These are phyloP conservation scores for Coturnix japonica DNA, from an alignment of 2,113 vertebrate genomes.

Conservation along the genomic window DNA sequence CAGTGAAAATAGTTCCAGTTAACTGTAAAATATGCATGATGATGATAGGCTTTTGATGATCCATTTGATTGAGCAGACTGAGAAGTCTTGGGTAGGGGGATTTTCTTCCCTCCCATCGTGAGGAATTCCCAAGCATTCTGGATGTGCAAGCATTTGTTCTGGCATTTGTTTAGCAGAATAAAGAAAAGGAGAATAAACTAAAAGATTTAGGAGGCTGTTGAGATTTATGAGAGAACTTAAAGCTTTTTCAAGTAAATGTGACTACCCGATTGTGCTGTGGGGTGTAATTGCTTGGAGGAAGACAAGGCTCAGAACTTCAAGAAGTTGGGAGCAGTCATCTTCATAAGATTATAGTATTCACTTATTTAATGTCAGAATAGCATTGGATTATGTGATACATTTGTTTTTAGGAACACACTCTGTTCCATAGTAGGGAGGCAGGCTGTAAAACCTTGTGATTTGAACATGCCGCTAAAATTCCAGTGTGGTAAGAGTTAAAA, in stretches of 20 bases:
- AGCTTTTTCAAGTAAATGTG: neutral
- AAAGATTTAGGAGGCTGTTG: neutral
- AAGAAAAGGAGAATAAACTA: neutral
- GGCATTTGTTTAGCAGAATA: neutral
- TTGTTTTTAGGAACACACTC: neutral
- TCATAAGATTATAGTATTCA: neutral
- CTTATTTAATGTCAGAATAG: neutral
- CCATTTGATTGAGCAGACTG: neutral
- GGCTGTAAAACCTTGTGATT: neutral
- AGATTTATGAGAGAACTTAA: neutral
- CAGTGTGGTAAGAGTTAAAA: neutral
- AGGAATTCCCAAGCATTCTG: neutral
- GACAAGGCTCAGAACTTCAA: neutral
- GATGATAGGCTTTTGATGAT: neutral
- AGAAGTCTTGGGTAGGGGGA: neutral
- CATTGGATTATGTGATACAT: no score
- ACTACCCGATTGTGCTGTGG: neutral
- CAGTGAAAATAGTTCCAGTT: neutral
- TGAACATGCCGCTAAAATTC: neutral
- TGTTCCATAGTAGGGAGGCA: neutral
- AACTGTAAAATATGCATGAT: neutral
- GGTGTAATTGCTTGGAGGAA: neutral
- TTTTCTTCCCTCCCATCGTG: neutral
- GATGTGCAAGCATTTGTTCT: neutral
- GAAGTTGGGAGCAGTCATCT: neutral